Percentiles rank a stretch among this genome's conserved stretches.
Conservation (phyloP, 2,113 vertebrate species). For the Pungitius pungitius region DNA sequence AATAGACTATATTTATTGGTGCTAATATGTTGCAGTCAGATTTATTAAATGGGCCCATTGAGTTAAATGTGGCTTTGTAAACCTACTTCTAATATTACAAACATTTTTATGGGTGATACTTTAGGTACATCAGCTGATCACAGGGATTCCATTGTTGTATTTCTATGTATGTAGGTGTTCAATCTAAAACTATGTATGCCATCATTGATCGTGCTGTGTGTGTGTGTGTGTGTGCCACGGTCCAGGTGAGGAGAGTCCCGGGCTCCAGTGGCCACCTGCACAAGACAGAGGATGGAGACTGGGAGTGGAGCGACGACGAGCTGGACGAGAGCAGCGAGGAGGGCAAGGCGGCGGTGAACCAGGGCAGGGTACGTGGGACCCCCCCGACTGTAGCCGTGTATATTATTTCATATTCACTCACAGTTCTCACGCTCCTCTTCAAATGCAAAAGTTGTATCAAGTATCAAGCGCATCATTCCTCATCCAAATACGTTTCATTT, state of each 20-base stretch:
- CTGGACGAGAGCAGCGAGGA: constrained; percentile 95
- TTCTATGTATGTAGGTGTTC: not conserved
- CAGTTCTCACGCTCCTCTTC: not conserved
- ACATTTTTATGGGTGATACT: not conserved
- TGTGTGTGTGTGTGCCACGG: constrained; percentile 44
- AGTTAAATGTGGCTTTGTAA: not conserved
- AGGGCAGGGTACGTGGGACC: constrained; percentile 87
- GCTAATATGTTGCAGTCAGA: not conserved
- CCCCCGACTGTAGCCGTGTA: not conserved
- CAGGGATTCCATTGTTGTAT: not conserved
- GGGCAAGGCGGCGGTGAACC: constrained; percentile 91
- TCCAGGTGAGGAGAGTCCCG: constrained; percentile 92
- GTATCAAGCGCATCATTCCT: not conserved
- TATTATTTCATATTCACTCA: not conserved
- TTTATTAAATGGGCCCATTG: not conserved
- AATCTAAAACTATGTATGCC: not conserved
- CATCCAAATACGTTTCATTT: not conserved
- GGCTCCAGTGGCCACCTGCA: constrained; percentile 98
- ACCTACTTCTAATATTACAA: not conserved
- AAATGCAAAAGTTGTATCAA: not conserved
- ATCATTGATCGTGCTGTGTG: not conserved
- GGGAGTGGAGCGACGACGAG: constrained; percentile 99
- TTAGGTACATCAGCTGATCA: not conserved
- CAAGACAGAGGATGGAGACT: constrained; percentile 97
- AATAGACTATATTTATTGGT: not conserved